Evolutionary conservation across 2,888 invertebrate genomes (phyloP).

Genomic region (Rugalucina vietnamica): DNA sequence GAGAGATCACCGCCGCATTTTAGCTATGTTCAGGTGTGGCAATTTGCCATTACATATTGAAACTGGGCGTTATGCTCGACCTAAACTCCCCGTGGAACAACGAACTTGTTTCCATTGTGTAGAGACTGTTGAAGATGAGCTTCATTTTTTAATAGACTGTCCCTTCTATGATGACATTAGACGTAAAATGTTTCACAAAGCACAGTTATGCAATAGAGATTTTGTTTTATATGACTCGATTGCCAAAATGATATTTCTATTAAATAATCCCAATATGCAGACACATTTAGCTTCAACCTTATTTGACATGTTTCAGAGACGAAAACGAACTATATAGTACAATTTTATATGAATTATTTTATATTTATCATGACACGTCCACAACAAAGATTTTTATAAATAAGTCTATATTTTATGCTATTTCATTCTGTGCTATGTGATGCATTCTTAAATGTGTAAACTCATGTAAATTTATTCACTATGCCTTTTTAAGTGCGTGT

Average conservation of each 20-base stretch:
- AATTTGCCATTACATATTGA: not conserved
- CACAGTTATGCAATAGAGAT: not conserved
- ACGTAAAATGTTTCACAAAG: not conserved
- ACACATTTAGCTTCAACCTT: not conserved
- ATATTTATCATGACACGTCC: no score
- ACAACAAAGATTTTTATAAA: no score
- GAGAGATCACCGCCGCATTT: constrained; percentile 1
- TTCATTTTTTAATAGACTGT: not conserved
- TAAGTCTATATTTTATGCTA: no score
- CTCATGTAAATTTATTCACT: no score
- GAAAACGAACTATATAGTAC: no score
- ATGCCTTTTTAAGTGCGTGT: no score
- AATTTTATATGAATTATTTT: no score
- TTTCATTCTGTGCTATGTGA: no score
- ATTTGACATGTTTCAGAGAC: not conserved
- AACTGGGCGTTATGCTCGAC: not conserved
- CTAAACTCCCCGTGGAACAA: not conserved
- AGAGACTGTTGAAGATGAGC: not conserved
- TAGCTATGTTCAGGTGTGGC: constrained; percentile 3
- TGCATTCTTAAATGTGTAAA: no score
- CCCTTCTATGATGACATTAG: not conserved
- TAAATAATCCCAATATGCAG: constrained; percentile 5
- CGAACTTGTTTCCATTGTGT: not conserved
- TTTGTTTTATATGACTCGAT: not conserved
- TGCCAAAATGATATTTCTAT: not conserved